Conservation (phyloP, 2,113 vertebrate species). For the Pleuronectes platessa region DNA sequence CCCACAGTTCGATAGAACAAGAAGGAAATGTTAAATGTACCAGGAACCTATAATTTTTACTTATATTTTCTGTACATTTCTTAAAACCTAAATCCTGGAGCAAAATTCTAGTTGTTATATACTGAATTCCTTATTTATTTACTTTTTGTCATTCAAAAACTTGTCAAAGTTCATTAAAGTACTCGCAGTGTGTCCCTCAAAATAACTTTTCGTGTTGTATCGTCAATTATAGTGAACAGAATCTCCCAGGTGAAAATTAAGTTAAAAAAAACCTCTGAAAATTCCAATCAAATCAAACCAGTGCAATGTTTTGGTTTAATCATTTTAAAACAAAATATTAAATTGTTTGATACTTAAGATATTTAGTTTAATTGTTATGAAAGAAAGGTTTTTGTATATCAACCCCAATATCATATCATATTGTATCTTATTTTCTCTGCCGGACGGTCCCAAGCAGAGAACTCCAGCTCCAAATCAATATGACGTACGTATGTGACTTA, state of each 20-base stretch:
- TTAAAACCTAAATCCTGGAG: too few species aligned
- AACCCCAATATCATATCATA: background rate
- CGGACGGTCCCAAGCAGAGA: slow-evolving; percentile 50
- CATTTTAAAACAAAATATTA: background rate
- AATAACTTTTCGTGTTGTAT: too few species aligned
- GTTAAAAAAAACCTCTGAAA: background rate
- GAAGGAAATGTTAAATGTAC: slow-evolving; percentile 14
- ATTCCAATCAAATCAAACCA: background rate
- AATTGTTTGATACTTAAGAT: background rate
- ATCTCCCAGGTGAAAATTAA: too few species aligned
- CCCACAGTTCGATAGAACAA: slow-evolving; percentile 1
- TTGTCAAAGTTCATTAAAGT: too few species aligned
- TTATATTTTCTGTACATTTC: too few species aligned
- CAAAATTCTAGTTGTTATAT: too few species aligned
- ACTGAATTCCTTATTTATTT: too few species aligned
- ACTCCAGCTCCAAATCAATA: slow-evolving; percentile 87
- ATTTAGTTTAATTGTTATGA: background rate
- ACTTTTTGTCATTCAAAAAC: too few species aligned
- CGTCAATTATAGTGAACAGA: too few species aligned
- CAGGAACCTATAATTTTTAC: background rate
- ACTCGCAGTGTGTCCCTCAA: too few species aligned
- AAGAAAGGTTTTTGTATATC: background rate
- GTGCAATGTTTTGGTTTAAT: background rate
- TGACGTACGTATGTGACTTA: slow-evolving; percentile 73
- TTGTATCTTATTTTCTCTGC: slow-evolving; percentile 9